Evolutionary conservation across 1,140 invertebrate genomes (phyloP).

Genomic region (Lucilia cuprina): DNA sequence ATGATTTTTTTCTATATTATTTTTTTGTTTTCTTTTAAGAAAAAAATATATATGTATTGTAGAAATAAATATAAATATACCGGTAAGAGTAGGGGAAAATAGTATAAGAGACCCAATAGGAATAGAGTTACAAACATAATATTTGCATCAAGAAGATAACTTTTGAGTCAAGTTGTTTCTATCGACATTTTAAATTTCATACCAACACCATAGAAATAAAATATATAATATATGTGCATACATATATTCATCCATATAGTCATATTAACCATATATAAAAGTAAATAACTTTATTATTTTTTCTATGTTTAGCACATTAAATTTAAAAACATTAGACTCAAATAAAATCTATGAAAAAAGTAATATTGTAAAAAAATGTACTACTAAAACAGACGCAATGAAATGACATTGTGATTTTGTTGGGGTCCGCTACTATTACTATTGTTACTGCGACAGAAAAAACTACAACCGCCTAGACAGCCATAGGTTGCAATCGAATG

Average conservation of each 20-base stretch:
- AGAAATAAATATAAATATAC: too few species aligned
- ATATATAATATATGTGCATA: not conserved
- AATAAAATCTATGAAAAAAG: not conserved
- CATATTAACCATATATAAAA: not conserved
- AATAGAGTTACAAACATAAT: not conserved
- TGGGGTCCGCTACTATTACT: not conserved
- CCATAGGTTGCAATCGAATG: not conserved
- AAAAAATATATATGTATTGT: not conserved
- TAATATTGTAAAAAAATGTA: not conserved
- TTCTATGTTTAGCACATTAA: not conserved
- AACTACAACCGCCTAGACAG: not conserved
- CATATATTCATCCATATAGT: too few species aligned
- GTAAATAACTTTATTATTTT: conserved; percentile 28
- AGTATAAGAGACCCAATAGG: not conserved
- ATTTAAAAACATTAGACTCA: not conserved
- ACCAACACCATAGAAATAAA: not conserved
- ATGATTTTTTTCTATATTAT: not conserved
- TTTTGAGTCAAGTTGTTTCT: too few species aligned
- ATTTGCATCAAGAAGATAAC: too few species aligned
- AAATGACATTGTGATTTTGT: conserved; percentile 25
- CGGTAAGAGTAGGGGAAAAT: not conserved
- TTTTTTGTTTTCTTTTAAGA: not conserved
- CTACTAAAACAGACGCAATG: not conserved
- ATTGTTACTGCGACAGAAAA: too few species aligned
- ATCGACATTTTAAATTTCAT: too few species aligned